phyloP scores from a whole-genome alignment of 2,888 invertebrate species.

The Actias luna region DNA sequence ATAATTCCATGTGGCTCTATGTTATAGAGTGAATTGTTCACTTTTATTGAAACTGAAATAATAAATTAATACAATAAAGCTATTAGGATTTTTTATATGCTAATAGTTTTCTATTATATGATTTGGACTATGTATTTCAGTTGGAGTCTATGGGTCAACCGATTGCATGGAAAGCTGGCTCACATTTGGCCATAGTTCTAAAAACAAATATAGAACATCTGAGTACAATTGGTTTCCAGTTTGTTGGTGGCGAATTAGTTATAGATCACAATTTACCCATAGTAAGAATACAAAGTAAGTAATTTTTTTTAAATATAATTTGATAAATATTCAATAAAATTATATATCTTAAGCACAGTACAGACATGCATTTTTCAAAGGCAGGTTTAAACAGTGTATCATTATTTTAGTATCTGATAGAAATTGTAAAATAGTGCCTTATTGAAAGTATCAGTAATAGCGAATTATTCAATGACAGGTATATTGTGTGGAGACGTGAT shows the following conservation, averaged over 20 bases:
- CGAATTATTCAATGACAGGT: too few species aligned
- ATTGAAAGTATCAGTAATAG: too few species aligned
- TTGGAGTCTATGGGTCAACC: slow-evolving; percentile 90
- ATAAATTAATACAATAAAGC: not conserved
- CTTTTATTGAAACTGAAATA: not conserved
- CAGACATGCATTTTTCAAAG: not conserved
- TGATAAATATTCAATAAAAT: not conserved
- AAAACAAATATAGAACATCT: slow-evolving; percentile 90
- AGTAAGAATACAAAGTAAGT: slow-evolving; percentile 89
- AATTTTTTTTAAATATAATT: not conserved
- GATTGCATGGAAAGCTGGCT: slow-evolving; percentile 90
- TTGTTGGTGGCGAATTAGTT: slow-evolving; percentile 86
- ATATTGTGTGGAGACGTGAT: too few species aligned
- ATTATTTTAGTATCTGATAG: too few species aligned
- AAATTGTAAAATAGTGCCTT: too few species aligned
- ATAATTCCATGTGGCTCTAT: too few species aligned
- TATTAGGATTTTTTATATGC: not conserved
- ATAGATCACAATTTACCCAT: slow-evolving; percentile 90
- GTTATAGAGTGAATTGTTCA: too few species aligned
- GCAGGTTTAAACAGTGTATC: too few species aligned
- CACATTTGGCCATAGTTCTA: slow-evolving; percentile 87
- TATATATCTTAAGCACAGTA: not conserved
- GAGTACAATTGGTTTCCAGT: slow-evolving; percentile 86
- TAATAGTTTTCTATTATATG: not conserved
- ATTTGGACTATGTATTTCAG: slow-evolving; percentile 60